Percentiles rank a stretch among this genome's conserved stretches.
Evolutionary conservation across 2,888 invertebrate genomes (phyloP).

Genomic region (Heterodera filipjevi): DNA sequence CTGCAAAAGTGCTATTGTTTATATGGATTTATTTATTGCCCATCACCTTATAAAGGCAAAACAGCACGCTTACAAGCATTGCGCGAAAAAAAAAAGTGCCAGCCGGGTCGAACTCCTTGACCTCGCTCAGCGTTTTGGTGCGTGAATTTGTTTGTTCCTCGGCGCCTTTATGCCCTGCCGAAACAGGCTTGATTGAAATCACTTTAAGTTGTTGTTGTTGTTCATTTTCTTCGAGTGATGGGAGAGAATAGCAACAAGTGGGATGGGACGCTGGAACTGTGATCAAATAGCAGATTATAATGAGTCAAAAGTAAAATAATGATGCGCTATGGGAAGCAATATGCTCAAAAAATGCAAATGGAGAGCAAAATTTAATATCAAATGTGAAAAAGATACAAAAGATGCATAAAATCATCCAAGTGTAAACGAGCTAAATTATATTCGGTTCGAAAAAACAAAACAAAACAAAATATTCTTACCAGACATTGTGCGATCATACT

Average conservation of each 20-base stretch:
- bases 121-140: background rate
- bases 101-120: background rate
- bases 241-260: background rate
- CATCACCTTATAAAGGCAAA: background rate
- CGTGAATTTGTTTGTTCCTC: background rate
- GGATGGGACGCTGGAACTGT: background rate
- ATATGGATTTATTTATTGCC: background rate
- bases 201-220: background rate
- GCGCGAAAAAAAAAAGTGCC: background rate
- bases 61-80: background rate
- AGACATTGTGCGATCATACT: background rate
- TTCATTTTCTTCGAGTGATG: background rate
- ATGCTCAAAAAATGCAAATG: background rate
- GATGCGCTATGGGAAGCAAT: too few relatives aligned
- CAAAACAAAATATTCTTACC: background rate
- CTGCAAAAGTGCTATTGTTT: too few relatives aligned
- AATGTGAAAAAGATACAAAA: slow-evolving; percentile 42
- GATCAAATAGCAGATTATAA: too few relatives aligned
- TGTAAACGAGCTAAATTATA: background rate
- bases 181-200: background rate
- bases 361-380: background rate
- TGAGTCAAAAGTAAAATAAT: too few relatives aligned
- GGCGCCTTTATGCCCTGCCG: background rate
- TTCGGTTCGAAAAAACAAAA: background rate
- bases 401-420: slow-evolving; percentile 80